Conservation (phyloP, 2,797 vertebrate genomes). For the Allobates femoralis region DNA sequence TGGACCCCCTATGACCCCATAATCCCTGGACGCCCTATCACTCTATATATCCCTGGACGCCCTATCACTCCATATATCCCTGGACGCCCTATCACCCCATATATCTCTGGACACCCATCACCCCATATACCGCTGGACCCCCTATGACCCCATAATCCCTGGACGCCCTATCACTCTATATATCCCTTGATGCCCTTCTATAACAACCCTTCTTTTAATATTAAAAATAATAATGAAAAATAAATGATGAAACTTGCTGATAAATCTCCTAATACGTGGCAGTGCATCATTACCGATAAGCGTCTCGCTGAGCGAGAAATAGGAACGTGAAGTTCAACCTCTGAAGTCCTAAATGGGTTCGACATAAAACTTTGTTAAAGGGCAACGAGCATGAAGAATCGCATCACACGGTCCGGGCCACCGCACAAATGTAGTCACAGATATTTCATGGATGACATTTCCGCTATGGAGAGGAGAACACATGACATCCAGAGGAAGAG, state of each 20-base stretch:
- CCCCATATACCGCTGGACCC: too few species aligned
- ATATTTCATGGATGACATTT: constrained; percentile 6
- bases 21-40: too few species aligned
- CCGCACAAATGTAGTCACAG: constrained; percentile 10
- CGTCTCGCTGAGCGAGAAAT: constrained; percentile 5
- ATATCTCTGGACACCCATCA: neutral
- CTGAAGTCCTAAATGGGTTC: neutral
- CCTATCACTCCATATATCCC: too few species aligned
- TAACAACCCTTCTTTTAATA: neutral
- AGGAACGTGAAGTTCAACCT: constrained; percentile 9
- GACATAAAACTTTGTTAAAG: constrained; percentile 34
- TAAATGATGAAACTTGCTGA: neutral
- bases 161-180: too few species aligned
- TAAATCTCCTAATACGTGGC: constrained; percentile 18
- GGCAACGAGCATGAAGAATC: constrained; percentile 12
- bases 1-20: too few species aligned
- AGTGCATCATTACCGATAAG: constrained; percentile 34
- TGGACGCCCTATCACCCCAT: too few species aligned
- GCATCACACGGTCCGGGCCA: neutral
- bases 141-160: too few species aligned
- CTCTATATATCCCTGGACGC: neutral
- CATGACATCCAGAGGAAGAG: neutral
- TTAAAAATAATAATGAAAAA: neutral
- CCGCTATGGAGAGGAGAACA: neutral
- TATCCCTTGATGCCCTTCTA: neutral